Conservation (phyloP, 2,888 invertebrate species). For the Ptilodon capucinus region DNA sequence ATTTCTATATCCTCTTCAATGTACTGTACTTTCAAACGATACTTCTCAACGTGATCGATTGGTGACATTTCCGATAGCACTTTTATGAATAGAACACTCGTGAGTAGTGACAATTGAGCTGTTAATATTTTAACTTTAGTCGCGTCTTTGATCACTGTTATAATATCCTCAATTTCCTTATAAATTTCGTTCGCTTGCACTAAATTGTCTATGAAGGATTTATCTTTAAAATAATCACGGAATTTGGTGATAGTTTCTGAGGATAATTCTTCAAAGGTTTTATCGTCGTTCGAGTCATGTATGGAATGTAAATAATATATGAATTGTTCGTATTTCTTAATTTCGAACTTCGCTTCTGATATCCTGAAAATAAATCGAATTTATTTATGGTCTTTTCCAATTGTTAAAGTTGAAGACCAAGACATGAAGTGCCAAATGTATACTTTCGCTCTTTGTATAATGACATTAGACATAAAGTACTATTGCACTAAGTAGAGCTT, state of each 20-base stretch:
- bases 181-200: constrained; percentile 41
- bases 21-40: constrained; percentile 87
- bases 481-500: too few relatives aligned
- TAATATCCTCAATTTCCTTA: constrained; percentile 32
- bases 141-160: constrained; percentile 20
- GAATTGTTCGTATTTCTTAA: constrained; percentile 58
- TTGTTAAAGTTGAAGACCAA: too few relatives aligned
- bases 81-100: constrained; percentile 81
- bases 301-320: constrained; percentile 44
- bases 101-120: constrained; percentile 57
- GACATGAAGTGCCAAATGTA: too few relatives aligned
- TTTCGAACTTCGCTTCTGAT: constrained; percentile 58
- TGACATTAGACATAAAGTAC: too few relatives aligned
- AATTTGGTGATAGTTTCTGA: constrained; percentile 11
- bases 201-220: constrained; percentile 39
- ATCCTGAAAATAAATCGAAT: constrained; percentile 44
- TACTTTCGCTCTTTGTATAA: too few relatives aligned
- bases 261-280: constrained; percentile 12
- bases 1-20: constrained; percentile 86
- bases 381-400: too few relatives aligned
- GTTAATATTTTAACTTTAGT: constrained; percentile 48
- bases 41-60: constrained; percentile 93
- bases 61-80: constrained; percentile 85
- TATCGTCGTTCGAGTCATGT: constrained; percentile 3
- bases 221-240: constrained; percentile 39